These are phyloP conservation scores for Peromyscus polionotus DNA, from an alignment of 2,113 vertebrate species.

Conservation along the genomic window DNA sequence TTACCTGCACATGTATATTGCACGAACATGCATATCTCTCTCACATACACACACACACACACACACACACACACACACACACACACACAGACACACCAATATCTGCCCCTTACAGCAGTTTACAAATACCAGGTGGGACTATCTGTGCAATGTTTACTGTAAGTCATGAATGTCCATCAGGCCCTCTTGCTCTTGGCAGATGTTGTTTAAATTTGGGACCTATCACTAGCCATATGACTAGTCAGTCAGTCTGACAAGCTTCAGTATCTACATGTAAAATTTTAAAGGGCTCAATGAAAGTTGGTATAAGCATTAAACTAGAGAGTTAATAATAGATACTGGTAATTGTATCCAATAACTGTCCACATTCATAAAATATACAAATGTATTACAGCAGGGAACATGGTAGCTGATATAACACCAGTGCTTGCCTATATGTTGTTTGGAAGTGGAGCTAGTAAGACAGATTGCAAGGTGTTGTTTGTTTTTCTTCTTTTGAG, in stretches of 20 bases:
- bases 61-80: too few species aligned
- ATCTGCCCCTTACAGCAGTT: not conserved
- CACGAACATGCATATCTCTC: not conserved
- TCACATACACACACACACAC: not conserved
- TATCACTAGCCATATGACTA: not conserved
- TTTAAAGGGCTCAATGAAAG: constrained; percentile 12
- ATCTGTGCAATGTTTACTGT: not conserved
- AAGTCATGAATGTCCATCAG: not conserved
- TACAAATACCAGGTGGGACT: not conserved
- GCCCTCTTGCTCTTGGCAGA: not conserved
- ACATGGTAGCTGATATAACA: not conserved
- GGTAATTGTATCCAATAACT: not conserved
- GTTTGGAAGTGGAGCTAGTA: constrained; percentile 26
- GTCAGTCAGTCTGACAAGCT: not conserved
- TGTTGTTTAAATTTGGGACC: not conserved
- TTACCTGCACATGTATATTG: not conserved
- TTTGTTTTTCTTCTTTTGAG: too few species aligned
- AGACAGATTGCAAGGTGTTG: not conserved
- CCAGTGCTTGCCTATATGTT: not conserved
- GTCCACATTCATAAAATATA: not conserved
- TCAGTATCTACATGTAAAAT: not conserved
- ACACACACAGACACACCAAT: not conserved
- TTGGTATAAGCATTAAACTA: constrained; percentile 34
- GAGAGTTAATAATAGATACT: constrained; percentile 24
- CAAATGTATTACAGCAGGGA: not conserved